Evolutionary conservation across 2,113 vertebrate genomes (phyloP), one percentile per base, ranked within the genome.

Genomic region (Malurus alboscapulatus): DNA sequence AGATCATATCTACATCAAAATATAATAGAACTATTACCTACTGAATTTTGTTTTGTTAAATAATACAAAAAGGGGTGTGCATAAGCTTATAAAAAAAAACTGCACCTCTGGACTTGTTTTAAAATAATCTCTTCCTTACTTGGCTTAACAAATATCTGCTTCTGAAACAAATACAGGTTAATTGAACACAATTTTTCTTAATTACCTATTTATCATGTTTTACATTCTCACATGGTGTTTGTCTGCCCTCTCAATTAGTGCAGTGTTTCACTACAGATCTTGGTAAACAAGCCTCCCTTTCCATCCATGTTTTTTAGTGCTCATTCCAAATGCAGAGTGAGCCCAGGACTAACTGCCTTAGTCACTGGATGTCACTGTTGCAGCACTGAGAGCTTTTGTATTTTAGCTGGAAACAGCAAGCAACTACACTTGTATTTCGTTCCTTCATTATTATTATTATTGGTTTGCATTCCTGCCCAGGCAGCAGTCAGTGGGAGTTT

Each of bases 361-460:
- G 91, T 92, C 97, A 88, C 96, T 96, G 72, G 97, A 86, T 95
- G 97, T 92, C 97, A 86, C 90, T 97, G 87, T 96, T 97, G 95
- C 82, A 94, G 90, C 83, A 92, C 53, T 42, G 76, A 87, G 30
- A 65, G 50, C 44, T 45, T 34, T 16, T n/a, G 2, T 65, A 10
- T 40, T 87, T 44, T 44, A 10, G 24, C 38, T 21, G 44, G 9
- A 77, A 91, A 68, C 12, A 58, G 27, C 12, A 38, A 19, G 19
- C 21, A 75, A 25, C 21, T 9, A 26, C 17, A 32, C 32, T 50
- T 17, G 6, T 25, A 14, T 36, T 84, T 77, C 71, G 59, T 76
- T 61, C 45, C 19, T 84, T 42, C 20, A 3, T 34, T 22, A 42
- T 22, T 50, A 34, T 36, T 72, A 44, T 53, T 72, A 22, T 66